These are phyloP conservation scores for Prionailurus bengalensis DNA, from an alignment of 2,113 vertebrate genomes.

Conservation along the genomic window DNA sequence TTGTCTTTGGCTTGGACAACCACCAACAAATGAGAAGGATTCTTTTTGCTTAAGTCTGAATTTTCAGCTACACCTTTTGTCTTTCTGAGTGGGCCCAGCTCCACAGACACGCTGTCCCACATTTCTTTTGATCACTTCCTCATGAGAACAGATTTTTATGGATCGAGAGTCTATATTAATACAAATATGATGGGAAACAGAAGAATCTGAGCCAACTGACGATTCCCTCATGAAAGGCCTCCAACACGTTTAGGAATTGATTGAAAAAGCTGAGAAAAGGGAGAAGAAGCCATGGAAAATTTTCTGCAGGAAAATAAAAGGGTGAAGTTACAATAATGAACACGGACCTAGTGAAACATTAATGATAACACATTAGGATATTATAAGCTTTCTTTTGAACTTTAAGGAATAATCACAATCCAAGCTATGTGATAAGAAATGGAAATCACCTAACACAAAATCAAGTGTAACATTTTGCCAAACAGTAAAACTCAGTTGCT, in stretches of 20 bases:
- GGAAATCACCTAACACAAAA: neutral
- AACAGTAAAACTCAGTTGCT: neutral
- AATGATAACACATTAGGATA: neutral
- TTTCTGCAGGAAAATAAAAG: conserved; percentile 1
- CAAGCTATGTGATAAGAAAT: neutral
- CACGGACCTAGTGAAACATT: neutral
- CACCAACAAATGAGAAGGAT: neutral
- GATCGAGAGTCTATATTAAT: neutral
- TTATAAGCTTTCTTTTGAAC: neutral
- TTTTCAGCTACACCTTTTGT: neutral
- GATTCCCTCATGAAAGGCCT: neutral
- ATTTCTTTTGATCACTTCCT: conserved; percentile 1
- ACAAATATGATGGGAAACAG: conserved; percentile 22
- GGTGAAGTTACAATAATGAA: neutral
- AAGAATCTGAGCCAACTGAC: neutral
- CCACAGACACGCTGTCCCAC: neutral
- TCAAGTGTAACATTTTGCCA: neutral
- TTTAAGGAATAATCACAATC: conserved; percentile 12
- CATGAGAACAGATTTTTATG: conserved; percentile 26
- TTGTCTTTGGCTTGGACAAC: neutral
- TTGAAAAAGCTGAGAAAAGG: neutral
- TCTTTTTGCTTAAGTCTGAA: neutral
- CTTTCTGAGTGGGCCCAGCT: neutral
- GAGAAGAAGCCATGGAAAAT: neutral
- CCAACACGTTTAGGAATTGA: neutral